phyloP scores from a whole-genome alignment of 2,888 invertebrate genomes.

The Rotaria macrura region DNA sequence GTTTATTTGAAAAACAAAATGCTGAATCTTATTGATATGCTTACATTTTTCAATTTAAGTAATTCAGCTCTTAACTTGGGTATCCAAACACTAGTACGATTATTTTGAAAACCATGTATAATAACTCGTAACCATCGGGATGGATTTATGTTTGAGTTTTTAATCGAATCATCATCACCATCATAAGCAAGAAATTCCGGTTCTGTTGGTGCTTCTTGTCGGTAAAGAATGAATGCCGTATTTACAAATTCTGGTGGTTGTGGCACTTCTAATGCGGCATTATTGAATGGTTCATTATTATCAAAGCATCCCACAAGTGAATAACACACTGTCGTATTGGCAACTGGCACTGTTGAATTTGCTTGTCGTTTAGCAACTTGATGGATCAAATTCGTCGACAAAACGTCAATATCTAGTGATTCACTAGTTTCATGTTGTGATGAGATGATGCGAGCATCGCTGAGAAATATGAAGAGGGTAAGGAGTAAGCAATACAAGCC shows the following conservation, averaged over 20 bases:
- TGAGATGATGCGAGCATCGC: not conserved
- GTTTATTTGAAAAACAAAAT: not conserved
- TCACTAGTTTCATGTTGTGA: not conserved
- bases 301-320: slow-evolving; percentile 26
- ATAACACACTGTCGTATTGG: not conserved
- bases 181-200: not conserved
- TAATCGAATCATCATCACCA: not conserved
- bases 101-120: slow-evolving; percentile 31
- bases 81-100: slow-evolving; percentile 19
- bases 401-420: not conserved
- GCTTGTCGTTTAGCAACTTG: not conserved
- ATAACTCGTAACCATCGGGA: slow-evolving; percentile 24
- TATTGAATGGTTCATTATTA: slow-evolving; percentile 31
- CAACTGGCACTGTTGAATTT: not conserved
- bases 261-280: slow-evolving; percentile 26
- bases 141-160: not conserved
- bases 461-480: not conserved
- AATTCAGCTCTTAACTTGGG: not conserved
- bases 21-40: not conserved
- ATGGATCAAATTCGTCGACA: not conserved
- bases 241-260: slow-evolving; percentile 18
- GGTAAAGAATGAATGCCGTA: slow-evolving; percentile 25
- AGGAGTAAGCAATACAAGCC: not conserved
- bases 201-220: not conserved
- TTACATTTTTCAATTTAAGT: not conserved